Evolutionary conservation across 35 echinoderm and acorn worm genomes (phyloP).

Genomic region (Lytechinus pictus): DNA sequence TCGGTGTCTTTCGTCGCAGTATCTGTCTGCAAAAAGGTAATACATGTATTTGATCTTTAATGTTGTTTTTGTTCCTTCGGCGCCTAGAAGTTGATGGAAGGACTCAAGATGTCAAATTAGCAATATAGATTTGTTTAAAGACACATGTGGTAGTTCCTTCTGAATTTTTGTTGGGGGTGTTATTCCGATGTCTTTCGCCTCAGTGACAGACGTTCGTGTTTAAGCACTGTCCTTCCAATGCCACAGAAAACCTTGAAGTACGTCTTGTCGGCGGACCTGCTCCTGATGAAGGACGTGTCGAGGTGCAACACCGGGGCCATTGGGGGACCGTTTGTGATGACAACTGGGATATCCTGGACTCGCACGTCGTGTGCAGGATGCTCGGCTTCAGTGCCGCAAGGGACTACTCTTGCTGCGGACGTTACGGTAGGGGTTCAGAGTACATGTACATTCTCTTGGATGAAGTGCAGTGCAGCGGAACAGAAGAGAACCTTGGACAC

Average conservation of each 20-base stretch:
- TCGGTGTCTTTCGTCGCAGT: too few species aligned
- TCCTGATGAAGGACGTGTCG: not conserved
- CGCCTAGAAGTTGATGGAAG: too few species aligned
- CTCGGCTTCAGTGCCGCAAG: not conserved
- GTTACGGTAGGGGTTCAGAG: not conserved
- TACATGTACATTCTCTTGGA: not conserved
- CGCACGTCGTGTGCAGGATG: not conserved
- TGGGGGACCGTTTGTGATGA: not conserved
- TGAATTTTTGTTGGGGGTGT: too few species aligned
- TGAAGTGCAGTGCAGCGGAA: not conserved
- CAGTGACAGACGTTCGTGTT: too few species aligned
- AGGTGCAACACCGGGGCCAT: not conserved
- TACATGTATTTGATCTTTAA: too few species aligned
- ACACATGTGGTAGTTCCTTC: too few species aligned
- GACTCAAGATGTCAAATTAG: too few species aligned
- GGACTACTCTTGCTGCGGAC: not conserved
- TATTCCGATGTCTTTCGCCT: too few species aligned
- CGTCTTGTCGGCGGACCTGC: not conserved
- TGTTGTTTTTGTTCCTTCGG: too few species aligned
- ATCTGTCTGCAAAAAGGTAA: too few species aligned
- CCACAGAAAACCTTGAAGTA: not conserved
- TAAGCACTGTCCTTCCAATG: not conserved
- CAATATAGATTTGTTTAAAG: too few species aligned
- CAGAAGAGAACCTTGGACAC: not conserved
- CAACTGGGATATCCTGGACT: not conserved